Conservation (phyloP, 1,140 invertebrate species). For the Melitaea cinxia region DNA sequence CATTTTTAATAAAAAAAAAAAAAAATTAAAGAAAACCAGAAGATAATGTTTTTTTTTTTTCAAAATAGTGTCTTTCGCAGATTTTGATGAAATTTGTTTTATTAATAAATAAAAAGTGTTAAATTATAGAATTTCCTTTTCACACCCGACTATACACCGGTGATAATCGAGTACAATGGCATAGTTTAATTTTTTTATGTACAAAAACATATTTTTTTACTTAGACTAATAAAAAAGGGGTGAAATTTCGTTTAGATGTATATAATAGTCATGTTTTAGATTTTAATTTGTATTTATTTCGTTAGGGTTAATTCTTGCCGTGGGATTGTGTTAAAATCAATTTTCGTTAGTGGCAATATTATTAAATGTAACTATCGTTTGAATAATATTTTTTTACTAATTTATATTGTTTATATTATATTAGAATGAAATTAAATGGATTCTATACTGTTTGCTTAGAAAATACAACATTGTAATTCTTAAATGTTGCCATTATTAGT, state of each 20-base stretch:
- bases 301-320: conserved; percentile 24
- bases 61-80: neutral
- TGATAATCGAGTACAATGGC: conserved; percentile 59
- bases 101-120: neutral
- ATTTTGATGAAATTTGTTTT: neutral
- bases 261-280: conserved; percentile 38
- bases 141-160: conserved; percentile 1
- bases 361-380: no score
- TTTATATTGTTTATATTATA: no score
- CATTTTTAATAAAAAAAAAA: no score
- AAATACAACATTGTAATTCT: no score
- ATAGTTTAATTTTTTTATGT: conserved; percentile 48
- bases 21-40: no score
- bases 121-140: conserved; percentile 13
- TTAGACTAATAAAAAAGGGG: conserved; percentile 31
- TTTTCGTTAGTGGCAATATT: neutral
- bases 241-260: conserved; percentile 15
- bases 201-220: conserved; percentile 47
- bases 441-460: no score
- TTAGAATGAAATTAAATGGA: no score
- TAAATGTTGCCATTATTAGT: no score
- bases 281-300: conserved; percentile 48
- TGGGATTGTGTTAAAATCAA: neutral
- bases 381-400: no score
- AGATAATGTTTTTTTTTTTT: neutral